Evolutionary conservation across 64 coral and sea anemone species (phyloP).

Genomic region (Orbicella faveolata): DNA sequence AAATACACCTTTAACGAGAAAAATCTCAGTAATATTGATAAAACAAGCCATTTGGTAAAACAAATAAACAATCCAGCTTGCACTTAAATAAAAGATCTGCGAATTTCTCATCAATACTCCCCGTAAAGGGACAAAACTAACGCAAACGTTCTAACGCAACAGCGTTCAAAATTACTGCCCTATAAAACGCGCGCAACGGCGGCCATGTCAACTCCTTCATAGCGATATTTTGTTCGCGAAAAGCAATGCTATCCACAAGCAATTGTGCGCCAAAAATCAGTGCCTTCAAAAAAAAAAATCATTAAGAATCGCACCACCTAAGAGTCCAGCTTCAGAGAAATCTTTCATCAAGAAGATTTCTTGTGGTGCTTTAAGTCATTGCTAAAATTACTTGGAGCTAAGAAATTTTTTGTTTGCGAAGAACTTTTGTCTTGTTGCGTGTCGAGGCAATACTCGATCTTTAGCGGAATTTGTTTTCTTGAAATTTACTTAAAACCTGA

Average conservation of each 20-base stretch:
- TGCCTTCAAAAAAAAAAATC: not conserved
- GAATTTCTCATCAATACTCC: not conserved
- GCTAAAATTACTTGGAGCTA: not conserved
- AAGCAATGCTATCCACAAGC: not conserved
- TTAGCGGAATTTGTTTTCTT: not conserved
- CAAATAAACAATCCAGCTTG: not conserved
- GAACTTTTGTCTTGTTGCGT: not conserved
- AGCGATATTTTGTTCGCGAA: not conserved
- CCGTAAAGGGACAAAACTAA: no score
- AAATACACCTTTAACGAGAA: conserved; percentile 31
- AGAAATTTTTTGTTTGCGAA: not conserved
- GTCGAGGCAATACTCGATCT: not conserved
- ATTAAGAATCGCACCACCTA: not conserved
- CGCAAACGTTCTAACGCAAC: no score
- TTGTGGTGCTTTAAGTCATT: not conserved
- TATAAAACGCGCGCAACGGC: no score
- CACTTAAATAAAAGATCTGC: not conserved
- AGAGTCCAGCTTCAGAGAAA: conserved; percentile 19
- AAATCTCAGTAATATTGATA: not conserved
- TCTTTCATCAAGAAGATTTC: conserved; percentile 29
- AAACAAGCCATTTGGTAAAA: not conserved
- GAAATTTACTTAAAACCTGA: no score
- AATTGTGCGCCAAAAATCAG: not conserved
- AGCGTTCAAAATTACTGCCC: no score
- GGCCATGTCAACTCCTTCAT: no score